Percentiles rank a stretch among this genome's conserved stretches.
These are phyloP conservation scores for Pterocles gutturalis DNA, from an alignment of 2,113 vertebrate genomes.

Conservation along the genomic window DNA sequence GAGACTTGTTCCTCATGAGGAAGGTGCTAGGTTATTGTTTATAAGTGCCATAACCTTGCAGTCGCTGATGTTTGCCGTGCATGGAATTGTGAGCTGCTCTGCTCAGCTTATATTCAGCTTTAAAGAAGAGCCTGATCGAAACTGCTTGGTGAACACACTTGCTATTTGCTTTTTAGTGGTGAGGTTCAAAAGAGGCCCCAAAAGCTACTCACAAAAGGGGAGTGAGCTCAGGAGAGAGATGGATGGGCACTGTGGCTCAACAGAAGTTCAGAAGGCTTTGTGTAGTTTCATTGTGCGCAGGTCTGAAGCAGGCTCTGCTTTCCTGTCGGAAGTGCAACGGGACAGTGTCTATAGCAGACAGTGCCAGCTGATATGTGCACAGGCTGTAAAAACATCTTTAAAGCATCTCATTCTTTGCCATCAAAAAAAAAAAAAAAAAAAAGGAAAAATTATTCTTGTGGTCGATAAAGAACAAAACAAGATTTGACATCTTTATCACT, in stretches of 20 bases:
- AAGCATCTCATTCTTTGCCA: background rate
- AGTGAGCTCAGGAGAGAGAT: background rate
- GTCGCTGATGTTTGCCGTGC: background rate
- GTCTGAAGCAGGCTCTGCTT: conserved; percentile 24
- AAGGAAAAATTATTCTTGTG: background rate
- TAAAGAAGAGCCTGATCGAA: background rate
- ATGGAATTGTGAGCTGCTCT: background rate
- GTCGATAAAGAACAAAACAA: background rate
- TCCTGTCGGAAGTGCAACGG: conserved; percentile 19
- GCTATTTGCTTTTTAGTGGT: background rate
- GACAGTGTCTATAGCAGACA: conserved; percentile 1
- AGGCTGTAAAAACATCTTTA: conserved; percentile 26
- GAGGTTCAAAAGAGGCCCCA: background rate
- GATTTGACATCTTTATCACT: conserved; percentile 57
- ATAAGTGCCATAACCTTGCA: background rate
- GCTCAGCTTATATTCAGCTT: background rate
- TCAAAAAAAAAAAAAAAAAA: background rate
- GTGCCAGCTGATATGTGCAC: background rate
- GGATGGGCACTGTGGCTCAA: background rate
- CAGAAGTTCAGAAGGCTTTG: conserved; percentile 30
- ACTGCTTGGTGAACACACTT: background rate
- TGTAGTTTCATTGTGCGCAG: background rate
- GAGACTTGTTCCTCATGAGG: background rate
- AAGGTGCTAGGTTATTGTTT: background rate
- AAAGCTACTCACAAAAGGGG: background rate